These are phyloP conservation scores for Cygnus buccinator DNA, from an alignment of 2,113 vertebrate species.

Conservation along the genomic window DNA sequence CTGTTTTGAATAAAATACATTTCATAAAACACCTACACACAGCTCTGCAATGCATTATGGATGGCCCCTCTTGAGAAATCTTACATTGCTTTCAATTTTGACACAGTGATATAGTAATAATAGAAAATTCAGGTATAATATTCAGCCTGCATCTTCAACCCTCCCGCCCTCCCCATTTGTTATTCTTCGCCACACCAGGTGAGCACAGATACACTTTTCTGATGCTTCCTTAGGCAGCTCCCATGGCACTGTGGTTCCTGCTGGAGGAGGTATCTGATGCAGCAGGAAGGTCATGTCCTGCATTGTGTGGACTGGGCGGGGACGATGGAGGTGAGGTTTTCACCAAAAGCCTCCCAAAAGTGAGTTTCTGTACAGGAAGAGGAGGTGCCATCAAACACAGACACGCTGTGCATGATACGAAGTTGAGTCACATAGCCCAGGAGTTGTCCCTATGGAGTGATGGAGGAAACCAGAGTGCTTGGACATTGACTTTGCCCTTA, in stretches of 20 bases:
- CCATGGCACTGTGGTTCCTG: rapidly evolving
- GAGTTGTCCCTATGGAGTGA: neutral
- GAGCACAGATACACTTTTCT: constrained; percentile 30
- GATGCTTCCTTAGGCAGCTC: neutral
- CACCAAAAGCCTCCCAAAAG: neutral
- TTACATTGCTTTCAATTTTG: constrained; percentile 78
- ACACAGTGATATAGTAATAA: constrained; percentile 78
- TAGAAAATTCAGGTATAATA: constrained; percentile 73
- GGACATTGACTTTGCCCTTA: neutral
- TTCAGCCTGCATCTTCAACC: constrained; percentile 51
- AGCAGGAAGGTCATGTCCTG: neutral
- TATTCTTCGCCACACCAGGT: constrained; percentile 60
- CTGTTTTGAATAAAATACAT: constrained; percentile 78
- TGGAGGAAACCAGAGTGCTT: neutral
- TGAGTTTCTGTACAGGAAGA: neutral
- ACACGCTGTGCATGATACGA: rapidly evolving
- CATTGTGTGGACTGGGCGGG: rapidly evolving
- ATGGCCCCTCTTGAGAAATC: constrained; percentile 79
- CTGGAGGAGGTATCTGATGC: neutral
- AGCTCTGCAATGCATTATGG: constrained; percentile 76
- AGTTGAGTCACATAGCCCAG: neutral
- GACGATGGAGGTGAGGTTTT: neutral
- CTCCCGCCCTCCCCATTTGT: neutral
- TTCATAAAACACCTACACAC: constrained; percentile 77
- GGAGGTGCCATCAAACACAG: neutral